Evolutionary conservation across 2,113 vertebrate species (phyloP).

Genomic region (Pica pica): DNA sequence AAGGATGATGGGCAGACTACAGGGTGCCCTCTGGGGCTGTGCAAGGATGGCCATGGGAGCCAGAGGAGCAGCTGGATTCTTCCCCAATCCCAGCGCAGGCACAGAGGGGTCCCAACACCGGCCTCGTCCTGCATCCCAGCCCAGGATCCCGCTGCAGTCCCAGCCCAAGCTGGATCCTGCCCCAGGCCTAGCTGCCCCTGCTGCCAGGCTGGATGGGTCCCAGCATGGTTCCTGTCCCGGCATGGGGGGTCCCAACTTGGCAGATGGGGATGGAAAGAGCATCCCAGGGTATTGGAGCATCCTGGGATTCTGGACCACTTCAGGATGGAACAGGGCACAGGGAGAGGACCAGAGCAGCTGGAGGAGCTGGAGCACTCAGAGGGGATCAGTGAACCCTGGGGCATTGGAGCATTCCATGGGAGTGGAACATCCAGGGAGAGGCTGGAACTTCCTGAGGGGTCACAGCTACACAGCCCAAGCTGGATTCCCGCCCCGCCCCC

Average conservation of each 20-base stretch:
- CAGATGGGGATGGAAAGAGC: background rate
- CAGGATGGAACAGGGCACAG: background rate
- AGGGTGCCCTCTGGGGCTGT: fast-evolving
- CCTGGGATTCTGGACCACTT: background rate
- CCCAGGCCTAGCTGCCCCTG: background rate
- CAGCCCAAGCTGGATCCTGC: background rate
- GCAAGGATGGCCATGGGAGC: background rate
- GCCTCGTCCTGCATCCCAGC: background rate
- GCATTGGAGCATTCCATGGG: background rate
- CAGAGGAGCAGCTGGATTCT: background rate
- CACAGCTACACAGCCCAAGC: background rate
- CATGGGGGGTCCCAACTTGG: background rate
- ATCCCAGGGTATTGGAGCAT: background rate
- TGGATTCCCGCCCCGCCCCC: background rate
- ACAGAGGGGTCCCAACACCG: background rate
- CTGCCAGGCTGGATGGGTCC: background rate
- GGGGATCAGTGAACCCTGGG: background rate
- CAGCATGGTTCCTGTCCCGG: background rate
- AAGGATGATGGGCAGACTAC: background rate
- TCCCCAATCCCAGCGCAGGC: background rate
- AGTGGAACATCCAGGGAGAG: background rate
- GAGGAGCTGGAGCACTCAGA: background rate
- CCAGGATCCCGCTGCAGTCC: background rate
- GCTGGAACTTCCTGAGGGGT: background rate
- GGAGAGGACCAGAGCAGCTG: background rate